Evolutionary conservation across 2,113 vertebrate species (phyloP).

Genomic region (Oreocharis arfaki): DNA sequence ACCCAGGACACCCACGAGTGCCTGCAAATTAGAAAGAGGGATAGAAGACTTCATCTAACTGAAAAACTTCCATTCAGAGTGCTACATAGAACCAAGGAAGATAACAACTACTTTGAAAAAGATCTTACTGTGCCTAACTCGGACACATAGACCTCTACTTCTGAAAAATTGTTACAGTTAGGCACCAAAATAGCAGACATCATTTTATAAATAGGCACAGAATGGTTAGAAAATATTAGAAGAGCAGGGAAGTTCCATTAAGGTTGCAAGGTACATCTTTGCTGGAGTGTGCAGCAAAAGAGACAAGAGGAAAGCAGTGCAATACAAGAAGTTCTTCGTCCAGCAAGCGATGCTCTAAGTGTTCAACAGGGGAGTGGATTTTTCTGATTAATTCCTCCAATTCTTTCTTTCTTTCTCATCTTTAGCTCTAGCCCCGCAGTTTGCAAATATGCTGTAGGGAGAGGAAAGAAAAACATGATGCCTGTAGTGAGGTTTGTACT

Average conservation of each 20-base stretch:
- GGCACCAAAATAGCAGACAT: conserved; percentile 7
- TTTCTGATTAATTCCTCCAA: neutral
- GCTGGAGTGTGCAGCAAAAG: neutral
- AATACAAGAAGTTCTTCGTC: neutral
- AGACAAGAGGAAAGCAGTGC: neutral
- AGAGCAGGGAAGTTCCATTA: neutral
- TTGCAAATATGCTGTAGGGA: neutral
- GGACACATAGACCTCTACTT: neutral
- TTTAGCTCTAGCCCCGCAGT: neutral
- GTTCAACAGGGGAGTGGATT: neutral
- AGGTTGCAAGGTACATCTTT: neutral
- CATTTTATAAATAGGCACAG: neutral
- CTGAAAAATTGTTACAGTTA: neutral
- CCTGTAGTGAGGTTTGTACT: neutral
- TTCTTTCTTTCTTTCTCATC: neutral
- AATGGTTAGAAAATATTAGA: neutral
- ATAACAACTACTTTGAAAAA: neutral
- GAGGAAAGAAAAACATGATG: neutral
- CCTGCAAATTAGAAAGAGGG: neutral
- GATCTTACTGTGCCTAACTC: neutral
- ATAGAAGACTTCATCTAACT: neutral
- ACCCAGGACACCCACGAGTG: neutral
- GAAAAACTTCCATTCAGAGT: neutral
- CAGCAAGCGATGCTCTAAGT: neutral
- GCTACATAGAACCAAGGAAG: neutral